Evolutionary conservation across 2,113 vertebrate genomes (phyloP).

Genomic region (Hepsetus odoe): DNA sequence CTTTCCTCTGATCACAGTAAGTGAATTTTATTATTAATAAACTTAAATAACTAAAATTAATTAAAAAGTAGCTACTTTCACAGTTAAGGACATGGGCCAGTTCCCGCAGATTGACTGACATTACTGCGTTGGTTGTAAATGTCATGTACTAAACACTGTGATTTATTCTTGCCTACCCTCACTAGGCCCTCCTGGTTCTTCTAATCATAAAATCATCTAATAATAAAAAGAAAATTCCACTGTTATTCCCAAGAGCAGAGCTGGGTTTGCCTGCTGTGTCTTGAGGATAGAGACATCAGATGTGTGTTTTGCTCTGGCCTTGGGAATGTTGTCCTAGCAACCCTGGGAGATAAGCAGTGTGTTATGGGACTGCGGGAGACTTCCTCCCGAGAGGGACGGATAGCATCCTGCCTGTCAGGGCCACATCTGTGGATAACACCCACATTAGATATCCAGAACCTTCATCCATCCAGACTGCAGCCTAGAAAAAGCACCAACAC

Average conservation of each 20-base stretch:
- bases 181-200: no score
- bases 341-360: background rate
- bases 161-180: no score
- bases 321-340: slow-evolving; percentile 6
- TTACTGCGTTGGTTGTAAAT: no score
- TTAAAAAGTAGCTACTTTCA: no score
- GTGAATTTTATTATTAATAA: no score
- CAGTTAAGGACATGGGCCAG: no score
- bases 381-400: slow-evolving; percentile 13
- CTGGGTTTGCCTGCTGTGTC: background rate
- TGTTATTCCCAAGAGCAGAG: background rate
- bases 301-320: background rate
- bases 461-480: background rate
- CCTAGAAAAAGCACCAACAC: no score
- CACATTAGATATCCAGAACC: background rate
- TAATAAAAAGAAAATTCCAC: background rate
- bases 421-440: background rate
- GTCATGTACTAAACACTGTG: no score
- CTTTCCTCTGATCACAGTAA: no score
- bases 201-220: background rate
- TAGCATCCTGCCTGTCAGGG: background rate
- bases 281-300: background rate
- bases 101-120: no score
- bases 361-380: slow-evolving; percentile 10
- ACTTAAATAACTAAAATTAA: no score